Conservation (phyloP, 2,113 vertebrate species). For the Dasyurus viverrinus region DNA sequence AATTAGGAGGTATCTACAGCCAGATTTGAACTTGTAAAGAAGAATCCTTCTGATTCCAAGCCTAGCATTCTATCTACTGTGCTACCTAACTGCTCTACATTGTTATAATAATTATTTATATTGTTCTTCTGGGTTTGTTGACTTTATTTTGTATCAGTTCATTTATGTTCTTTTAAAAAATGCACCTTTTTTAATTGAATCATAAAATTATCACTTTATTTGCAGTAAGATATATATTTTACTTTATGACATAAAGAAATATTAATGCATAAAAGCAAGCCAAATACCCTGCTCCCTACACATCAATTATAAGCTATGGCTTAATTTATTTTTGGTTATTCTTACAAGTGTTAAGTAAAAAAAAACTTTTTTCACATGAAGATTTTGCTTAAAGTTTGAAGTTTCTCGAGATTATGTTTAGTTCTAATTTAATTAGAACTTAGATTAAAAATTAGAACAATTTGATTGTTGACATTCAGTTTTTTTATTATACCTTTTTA, state of each 20-base stretch:
- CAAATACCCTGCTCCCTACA: neutral
- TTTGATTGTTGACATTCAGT: neutral
- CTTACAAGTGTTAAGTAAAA: neutral
- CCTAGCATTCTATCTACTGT: too few relatives aligned
- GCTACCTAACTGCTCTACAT: neutral
- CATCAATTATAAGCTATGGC: neutral
- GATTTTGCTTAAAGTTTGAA: neutral
- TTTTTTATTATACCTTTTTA: too few relatives aligned
- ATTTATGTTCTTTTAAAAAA: neutral
- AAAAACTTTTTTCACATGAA: neutral
- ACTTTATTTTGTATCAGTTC: neutral
- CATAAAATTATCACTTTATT: neutral
- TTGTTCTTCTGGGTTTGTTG: neutral
- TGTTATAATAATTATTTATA: neutral
- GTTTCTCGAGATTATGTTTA: neutral
- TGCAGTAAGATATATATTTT: neutral
- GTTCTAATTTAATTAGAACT: too few relatives aligned
- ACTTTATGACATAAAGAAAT: neutral
- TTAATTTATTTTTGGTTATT: neutral
- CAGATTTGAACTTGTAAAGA: neutral
- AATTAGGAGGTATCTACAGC: neutral
- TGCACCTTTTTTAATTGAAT: neutral
- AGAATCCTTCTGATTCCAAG: neutral
- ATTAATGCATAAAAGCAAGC: neutral
- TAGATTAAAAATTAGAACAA: too few relatives aligned